Base-by-base conservation (phyloP, 2,113 vertebrate genomes). In the Dasyurus viverrinus region DNA sequence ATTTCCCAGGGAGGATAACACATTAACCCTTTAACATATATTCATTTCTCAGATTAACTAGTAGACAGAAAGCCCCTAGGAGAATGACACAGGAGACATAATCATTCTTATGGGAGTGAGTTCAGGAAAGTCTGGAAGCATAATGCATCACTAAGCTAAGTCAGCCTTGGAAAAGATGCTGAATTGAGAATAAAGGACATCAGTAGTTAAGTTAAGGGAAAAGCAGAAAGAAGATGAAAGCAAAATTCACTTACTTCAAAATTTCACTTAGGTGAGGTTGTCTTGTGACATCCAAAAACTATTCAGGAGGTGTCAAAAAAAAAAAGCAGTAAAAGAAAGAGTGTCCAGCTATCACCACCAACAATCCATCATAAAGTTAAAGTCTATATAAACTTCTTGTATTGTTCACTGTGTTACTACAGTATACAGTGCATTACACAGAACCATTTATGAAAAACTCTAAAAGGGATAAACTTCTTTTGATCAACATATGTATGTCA, bases 1-100 rank as follows among this genome's bases (percentile, higher is more conserved):
- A 84, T 92, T 94, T 95, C 91, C 89, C 92, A 94, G 68, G 47
- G 91, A 89, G 89, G 90, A 90, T 92, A 94, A 91, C 84, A 92
- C 89, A 68, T 93, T 16, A 48, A 48, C 52, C 53, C 16, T 94
- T 55, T 89, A 92, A 25, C 30, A 93, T 94, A 50, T 52, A 94
- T 89, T 92, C 57, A 91, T 42, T 94, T 47, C 91, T 97, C n/a
- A 89, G 93, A 93, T 12, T 4, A 84, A 42, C 36, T 42, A 42
- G 68, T 23, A 19, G n/a, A 84, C n/a, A 84, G 68, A 53, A 9
- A 53, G 5, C 24, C 90, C 91, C 54, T 76, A 60, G 23, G 94
- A 91, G 90, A 92, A 92, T 36, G 60, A 14, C 36, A 16, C 23
- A 48, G 10, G 55, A 48, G 30, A 36, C 46, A 94, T n/a, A 76